Base-by-base conservation (phyloP, 2,113 vertebrate genomes). In the Rhabdornis inornatus region DNA sequence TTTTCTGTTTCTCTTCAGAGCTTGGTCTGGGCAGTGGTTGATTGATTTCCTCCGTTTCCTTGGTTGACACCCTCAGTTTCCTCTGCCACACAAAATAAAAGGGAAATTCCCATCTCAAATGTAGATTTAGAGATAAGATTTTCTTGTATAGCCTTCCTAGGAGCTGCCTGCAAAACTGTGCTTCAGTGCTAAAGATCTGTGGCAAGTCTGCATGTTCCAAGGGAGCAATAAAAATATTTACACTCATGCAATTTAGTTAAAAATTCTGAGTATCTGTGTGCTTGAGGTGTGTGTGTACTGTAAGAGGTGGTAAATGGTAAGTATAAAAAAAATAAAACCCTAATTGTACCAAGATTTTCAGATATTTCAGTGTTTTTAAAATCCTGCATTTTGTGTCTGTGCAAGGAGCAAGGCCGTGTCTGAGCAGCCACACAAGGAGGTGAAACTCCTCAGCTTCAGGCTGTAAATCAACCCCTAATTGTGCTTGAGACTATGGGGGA, bases 381-480 rank as follows among this genome's bases (percentile, higher is more conserved):
- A 10, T 45, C 10, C 0, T 28, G 1, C 3, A 13, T 23, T 53
- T 40, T 50, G 11, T 31, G 25, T 22, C 14, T 23, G 57, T 19
- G 44, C 35, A 11, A 72, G 53, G 42, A 71, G 50, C 9, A 28
- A 9, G 82, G 37, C 44, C 3, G 0, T 9, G 3, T 66, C 65
- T 7, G 13, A 76, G 63, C 23, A 75, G 81, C 60, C 47, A 7
- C 52, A 47, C 16, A 4, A 15, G 12, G 1, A 35, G 65, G 65
- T n/a, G 56, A 75, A 84, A 30, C 20, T 16, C 31, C 76, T 60
- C 68, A 52, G 56, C 50, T 61, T 12, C 30, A 10, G 87, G 84
- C 78, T 65, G 37, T 14, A 71, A 59, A 70, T 87, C 84, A 87
- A 0, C 15, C 57, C 33, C 78, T 87, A 31, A 35, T 59, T 75